Base-by-base conservation (phyloP, 2,113 vertebrate species). In the Willisornis vidua region DNA sequence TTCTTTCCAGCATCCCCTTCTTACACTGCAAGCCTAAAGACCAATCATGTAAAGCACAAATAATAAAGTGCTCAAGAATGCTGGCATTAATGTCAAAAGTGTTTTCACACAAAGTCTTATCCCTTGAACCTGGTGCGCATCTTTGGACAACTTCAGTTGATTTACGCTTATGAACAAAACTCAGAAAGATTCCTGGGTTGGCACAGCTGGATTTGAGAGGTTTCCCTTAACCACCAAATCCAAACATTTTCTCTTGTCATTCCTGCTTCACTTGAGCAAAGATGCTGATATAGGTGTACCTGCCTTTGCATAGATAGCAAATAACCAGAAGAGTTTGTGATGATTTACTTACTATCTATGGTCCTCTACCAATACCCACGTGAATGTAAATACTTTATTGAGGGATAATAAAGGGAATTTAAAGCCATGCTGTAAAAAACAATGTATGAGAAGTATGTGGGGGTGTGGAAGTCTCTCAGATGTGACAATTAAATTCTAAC, bases 401-500 rank as follows among this genome's bases (percentile, higher is more conserved):
- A 59, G 65, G 61, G 72, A 52, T 59, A 57, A 33, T 29, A n/a
- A 41, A 43, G 48, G 37, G 39, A 86, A 70, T 74, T 70, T n/a
- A 57, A 89, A 90, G 33, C 12, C 70, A 68, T 10, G 12, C 45
- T 49, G 20, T 86, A 37, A 91, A 91, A 77, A 90, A 39, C 43
- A 93, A 52, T 1, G 0, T 8, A 28, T 10, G 28, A 81, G 83
- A 87, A 88, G 65, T 19, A 66, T 14, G 25, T 54, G 79, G 75
- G 79, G 33, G 94, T 86, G 90, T 78, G 45, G 28, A 75, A 61
- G 49, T 49, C 83, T 90, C 65, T 81, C 66, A 94, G 93, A 89
- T 81, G 90, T 81, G 92, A 94, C 93, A 95, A 96, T 93, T 84
- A 92, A 88, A 90, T 45, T 68, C 87, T 91, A 93, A 93, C 87